A percentile compares a stretch with the other conserved stretches of the same genome.
phyloP scores from a whole-genome alignment of 1,140 invertebrate species.

The Drosophila navojoa region DNA sequence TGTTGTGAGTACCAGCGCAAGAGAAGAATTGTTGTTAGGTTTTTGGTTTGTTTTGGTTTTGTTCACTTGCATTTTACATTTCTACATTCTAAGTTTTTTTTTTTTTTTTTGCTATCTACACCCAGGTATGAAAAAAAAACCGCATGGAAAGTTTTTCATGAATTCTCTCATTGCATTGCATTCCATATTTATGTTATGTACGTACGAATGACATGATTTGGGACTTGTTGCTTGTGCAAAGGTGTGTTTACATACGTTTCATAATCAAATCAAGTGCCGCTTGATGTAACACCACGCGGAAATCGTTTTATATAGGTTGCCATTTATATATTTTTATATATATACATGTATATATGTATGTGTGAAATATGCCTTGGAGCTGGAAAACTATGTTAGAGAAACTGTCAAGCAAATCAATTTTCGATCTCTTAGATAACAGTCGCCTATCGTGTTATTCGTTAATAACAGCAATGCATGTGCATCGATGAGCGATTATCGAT shows the following conservation, averaged over 20 bases:
- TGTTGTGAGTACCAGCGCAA: slow-evolving; percentile 73
- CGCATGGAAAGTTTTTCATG: slow-evolving; percentile 79
- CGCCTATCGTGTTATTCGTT: no score
- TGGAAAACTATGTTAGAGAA: slow-evolving; percentile 7
- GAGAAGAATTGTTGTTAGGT: slow-evolving; percentile 67
- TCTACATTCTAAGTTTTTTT: slow-evolving; percentile 31
- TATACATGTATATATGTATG: slow-evolving; percentile 40
- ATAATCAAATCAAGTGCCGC: slow-evolving; percentile 31
- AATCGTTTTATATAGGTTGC: slow-evolving; percentile 9
- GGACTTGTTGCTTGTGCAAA: slow-evolving; percentile 25
- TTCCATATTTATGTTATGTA: slow-evolving; percentile 39
- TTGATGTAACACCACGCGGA: slow-evolving; percentile 24
- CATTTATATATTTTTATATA: slow-evolving; percentile 1
- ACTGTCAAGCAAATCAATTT: neutral
- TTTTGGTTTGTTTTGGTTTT: slow-evolving; percentile 25
- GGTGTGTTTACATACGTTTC: slow-evolving; percentile 41
- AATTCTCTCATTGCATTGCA: slow-evolving; percentile 67
- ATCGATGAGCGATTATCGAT: no score
- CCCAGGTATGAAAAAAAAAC: slow-evolving; percentile 43
- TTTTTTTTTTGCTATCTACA: slow-evolving; percentile 47
- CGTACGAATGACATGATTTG: slow-evolving; percentile 20
- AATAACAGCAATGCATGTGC: no score
- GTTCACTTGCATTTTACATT: slow-evolving; percentile 47
- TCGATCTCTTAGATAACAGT: neutral
- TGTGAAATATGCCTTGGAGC: slow-evolving; percentile 26